Evolutionary conservation across 2,888 invertebrate species (phyloP).

Genomic region (Terebella lapidaria): DNA sequence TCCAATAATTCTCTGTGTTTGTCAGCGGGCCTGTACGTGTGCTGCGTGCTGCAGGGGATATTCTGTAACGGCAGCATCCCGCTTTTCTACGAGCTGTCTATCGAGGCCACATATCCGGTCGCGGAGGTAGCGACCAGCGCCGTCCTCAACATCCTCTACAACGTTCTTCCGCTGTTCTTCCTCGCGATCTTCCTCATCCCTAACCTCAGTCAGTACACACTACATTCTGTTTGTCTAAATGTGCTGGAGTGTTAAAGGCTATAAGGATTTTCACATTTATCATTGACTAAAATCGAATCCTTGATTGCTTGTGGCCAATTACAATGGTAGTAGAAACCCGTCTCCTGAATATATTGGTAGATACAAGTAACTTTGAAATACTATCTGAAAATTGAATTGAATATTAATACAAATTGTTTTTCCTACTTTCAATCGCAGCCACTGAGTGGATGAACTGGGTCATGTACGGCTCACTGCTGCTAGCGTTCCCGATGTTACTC

Average conservation of each 20-base stretch:
- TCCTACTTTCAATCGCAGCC: constrained; percentile 1
- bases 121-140: constrained; percentile 21
- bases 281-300: neutral
- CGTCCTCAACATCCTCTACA: constrained; percentile 23
- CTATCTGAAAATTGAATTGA: neutral
- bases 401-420: neutral
- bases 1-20: too few species aligned
- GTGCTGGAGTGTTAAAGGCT: neutral
- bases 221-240: neutral
- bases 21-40: constrained; percentile 17
- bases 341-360: too few species aligned
- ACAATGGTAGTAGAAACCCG: neutral
- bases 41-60: constrained; percentile 18
- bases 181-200: constrained; percentile 23
- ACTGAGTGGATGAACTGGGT: constrained; percentile 16
- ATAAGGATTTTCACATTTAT: too few species aligned
- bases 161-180: constrained; percentile 24
- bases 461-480: constrained; percentile 14
- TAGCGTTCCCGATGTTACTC: constrained; percentile 31
- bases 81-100: constrained; percentile 25
- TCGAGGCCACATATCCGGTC: constrained; percentile 26
- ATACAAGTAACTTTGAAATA: too few species aligned
- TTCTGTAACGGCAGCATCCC: constrained; percentile 24
- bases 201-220: constrained; percentile 19
- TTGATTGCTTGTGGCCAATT: neutral